Conservation (phyloP, 2,888 invertebrate species). For the Rhimphoctona megacephalus region DNA sequence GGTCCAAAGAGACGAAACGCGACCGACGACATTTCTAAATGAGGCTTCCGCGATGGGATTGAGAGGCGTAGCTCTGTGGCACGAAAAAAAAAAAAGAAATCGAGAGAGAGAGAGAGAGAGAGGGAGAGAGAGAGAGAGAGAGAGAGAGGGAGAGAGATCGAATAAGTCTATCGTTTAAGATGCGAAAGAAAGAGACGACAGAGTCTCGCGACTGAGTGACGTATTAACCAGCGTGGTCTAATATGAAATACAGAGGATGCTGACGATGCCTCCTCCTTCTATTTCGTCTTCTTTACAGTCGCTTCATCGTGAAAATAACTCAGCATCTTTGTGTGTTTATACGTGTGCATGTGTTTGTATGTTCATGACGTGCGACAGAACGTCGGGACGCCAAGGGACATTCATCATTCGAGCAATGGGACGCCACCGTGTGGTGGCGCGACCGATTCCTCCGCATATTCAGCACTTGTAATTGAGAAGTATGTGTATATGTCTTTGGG, state of each 20-base stretch:
- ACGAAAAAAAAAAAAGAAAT: slow-evolving; percentile 56
- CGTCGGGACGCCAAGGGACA: slow-evolving; percentile 78
- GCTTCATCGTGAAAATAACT: slow-evolving; percentile 79
- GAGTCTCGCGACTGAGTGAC: slow-evolving; percentile 68
- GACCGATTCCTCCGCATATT: slow-evolving; percentile 30
- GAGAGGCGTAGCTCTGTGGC: slow-evolving; percentile 65
- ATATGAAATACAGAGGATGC: slow-evolving; percentile 74
- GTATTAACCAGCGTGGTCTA: slow-evolving; percentile 74
- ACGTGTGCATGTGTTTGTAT: slow-evolving; percentile 76
- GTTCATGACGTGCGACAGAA: slow-evolving; percentile 80
- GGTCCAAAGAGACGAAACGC: slow-evolving; percentile 61
- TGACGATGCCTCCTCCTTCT: slow-evolving; percentile 52
- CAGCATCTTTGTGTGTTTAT: slow-evolving; percentile 73
- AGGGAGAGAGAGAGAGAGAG: slow-evolving; percentile 49
- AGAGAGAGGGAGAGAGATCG: slow-evolving; percentile 49
- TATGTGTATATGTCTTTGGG: slow-evolving; percentile 22
- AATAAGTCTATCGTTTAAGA: slow-evolving; percentile 51
- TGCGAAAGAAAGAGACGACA: slow-evolving; percentile 47
- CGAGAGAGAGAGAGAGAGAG: slow-evolving; percentile 45
- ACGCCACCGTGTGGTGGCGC: slow-evolving; percentile 68
- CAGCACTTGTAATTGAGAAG: slow-evolving; percentile 46
- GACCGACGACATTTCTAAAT: slow-evolving; percentile 72
- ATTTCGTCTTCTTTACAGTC: slow-evolving; percentile 53
- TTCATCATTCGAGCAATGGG: slow-evolving; percentile 80
- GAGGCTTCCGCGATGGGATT: slow-evolving; percentile 72